Percentiles rank a stretch among this genome's conserved stretches.
Evolutionary conservation across 2,797 vertebrate species (phyloP).

Genomic region (Chaenodraco wilsoni): DNA sequence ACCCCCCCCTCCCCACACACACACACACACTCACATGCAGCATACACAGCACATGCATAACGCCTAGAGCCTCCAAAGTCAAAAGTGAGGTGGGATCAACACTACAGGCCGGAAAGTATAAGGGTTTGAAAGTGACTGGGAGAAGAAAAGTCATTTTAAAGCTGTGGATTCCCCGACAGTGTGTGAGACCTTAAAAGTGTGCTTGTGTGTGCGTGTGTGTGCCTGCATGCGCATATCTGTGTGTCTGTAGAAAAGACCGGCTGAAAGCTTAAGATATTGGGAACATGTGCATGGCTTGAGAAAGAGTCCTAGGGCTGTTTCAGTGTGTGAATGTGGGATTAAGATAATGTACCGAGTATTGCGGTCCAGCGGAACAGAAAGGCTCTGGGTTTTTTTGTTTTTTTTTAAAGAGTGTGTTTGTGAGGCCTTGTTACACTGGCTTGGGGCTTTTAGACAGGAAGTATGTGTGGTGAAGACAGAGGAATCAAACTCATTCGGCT

Average conservation of each 20-base stretch:
- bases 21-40: neutral
- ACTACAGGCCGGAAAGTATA: conserved; percentile 11
- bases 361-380: conserved; percentile 37
- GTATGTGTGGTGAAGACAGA: conserved; percentile 59
- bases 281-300: conserved; percentile 35
- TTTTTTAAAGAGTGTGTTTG: conserved; percentile 12
- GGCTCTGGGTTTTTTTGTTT: neutral
- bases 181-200: conserved; percentile 14
- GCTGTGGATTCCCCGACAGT: conserved; percentile 30
- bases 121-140: conserved; percentile 36
- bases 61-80: conserved; percentile 6
- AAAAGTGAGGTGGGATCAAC: conserved; percentile 43
- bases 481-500: conserved; percentile 70
- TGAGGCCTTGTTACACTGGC: conserved; percentile 53
- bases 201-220: neutral
- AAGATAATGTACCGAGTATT: conserved; percentile 33
- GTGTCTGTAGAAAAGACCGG: neutral
- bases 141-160: conserved; percentile 44
- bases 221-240: neutral
- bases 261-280: conserved; percentile 49
- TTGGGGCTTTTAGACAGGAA: conserved; percentile 65
- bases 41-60: conserved; percentile 2
- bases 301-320: conserved; percentile 26
- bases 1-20: neutral
- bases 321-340: conserved; percentile 49